Percentiles rank a stretch among this genome's conserved stretches.
These are phyloP conservation scores for Syrista parreyssii DNA, from an alignment of 2,888 invertebrate genomes.

Conservation along the genomic window DNA sequence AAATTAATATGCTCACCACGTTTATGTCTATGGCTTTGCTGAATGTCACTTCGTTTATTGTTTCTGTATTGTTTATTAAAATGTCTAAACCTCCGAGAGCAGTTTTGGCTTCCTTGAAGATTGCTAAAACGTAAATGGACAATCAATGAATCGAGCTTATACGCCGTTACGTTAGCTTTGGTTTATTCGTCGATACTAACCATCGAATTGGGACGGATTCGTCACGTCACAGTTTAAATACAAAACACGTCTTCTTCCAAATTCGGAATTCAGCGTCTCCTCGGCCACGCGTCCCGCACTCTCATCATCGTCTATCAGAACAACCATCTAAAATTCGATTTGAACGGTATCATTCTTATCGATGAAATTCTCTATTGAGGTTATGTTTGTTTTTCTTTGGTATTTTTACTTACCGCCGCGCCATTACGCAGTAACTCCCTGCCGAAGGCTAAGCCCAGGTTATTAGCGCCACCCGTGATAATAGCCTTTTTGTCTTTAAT, in stretches of 20 bases:
- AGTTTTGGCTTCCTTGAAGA: constrained; percentile 66
- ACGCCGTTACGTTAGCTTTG: too few species aligned
- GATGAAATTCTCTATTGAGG: background rate
- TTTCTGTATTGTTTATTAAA: constrained; percentile 65
- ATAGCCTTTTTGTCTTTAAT: constrained; percentile 60
- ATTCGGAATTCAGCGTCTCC: constrained; percentile 49
- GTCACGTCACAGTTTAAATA: constrained; percentile 56
- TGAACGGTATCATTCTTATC: background rate
- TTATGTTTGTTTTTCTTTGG: background rate
- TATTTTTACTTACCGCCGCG: constrained; percentile 45
- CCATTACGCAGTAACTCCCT: constrained; percentile 57
- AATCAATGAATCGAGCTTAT: background rate
- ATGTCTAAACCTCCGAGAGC: constrained; percentile 69
- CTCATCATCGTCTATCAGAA: constrained; percentile 50
- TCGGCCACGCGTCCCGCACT: constrained; percentile 40
- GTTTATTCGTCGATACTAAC: constrained; percentile 30
- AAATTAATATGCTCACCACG: constrained; percentile 47
- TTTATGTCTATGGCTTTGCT: constrained; percentile 56
- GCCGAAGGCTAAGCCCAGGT: constrained; percentile 49
- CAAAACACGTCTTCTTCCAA: constrained; percentile 50
- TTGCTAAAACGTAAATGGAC: constrained; percentile 45
- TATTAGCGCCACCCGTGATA: constrained; percentile 54
- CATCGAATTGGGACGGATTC: constrained; percentile 52
- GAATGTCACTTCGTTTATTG: constrained; percentile 55
- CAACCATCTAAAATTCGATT: constrained; percentile 39